Conservation (phyloP, 2,113 vertebrate genomes). For the Aphyosemion australe region DNA sequence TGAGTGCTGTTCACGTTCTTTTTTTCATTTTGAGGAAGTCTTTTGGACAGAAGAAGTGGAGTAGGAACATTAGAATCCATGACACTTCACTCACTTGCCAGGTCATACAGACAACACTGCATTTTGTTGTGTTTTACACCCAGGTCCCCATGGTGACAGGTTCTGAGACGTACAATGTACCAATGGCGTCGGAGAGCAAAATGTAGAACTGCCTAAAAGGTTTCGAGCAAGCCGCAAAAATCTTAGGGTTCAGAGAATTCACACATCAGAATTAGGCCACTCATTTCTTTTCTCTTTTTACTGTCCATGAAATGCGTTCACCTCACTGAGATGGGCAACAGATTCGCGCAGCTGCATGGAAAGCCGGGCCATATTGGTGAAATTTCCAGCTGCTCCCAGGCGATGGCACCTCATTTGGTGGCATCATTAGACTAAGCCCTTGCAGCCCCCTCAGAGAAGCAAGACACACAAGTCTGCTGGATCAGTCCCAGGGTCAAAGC, state of each 20-base stretch:
- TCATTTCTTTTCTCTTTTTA: constrained; percentile 21
- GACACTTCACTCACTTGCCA: constrained; percentile 36
- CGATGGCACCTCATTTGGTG: constrained; percentile 52
- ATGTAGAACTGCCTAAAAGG: constrained; percentile 23
- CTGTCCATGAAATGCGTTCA: constrained; percentile 42
- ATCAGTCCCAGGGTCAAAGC: constrained; percentile 56
- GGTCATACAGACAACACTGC: constrained; percentile 17
- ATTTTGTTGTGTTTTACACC: constrained; percentile 42
- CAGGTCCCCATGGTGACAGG: constrained; percentile 11
- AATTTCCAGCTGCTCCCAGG: constrained; percentile 48
- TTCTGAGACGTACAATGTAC: constrained; percentile 3
- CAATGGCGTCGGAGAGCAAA: constrained; percentile 16
- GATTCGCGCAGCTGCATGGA: constrained; percentile 41
- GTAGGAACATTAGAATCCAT: constrained; percentile 43
- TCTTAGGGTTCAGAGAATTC: background rate
- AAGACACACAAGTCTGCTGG: constrained; percentile 40
- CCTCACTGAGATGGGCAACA: constrained; percentile 13
- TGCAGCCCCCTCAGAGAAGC: constrained; percentile 25
- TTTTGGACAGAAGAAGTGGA: constrained; percentile 34
- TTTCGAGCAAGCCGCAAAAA: constrained; percentile 25
- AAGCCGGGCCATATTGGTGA: constrained; percentile 51
- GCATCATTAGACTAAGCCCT: constrained; percentile 63
- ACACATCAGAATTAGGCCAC: constrained; percentile 21
- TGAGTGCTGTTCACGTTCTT: constrained; percentile 45
- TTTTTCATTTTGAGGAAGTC: constrained; percentile 17